Base-by-base conservation (phyloP, 2,888 invertebrate species). In the Microctonus hyperodae region DNA sequence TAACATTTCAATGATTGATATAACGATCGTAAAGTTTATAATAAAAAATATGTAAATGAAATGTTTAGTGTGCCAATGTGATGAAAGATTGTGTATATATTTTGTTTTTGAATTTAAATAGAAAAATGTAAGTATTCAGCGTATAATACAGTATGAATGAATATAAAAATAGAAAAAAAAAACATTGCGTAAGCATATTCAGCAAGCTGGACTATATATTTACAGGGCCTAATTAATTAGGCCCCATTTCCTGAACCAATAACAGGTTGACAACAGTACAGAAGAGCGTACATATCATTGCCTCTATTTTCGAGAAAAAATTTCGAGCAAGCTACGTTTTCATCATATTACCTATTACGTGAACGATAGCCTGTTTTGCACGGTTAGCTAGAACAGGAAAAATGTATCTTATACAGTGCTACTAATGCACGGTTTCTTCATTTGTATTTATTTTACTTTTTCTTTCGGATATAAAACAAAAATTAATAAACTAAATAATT, bases 331-430 rank as follows among this genome's bases (percentile, higher is more conserved):
- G 68, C 74, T 72, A 77, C 73, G 76, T 73, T 74, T 74, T 74
- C 69, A 74, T 76, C 76, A 82, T 81, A 79, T 84, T 84, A 84
- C 83, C 83, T 84, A 84, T 83, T 72, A 81, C 80, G 77, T 83
- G 83, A 79, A 84, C 82, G 78, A 82, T 77, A 78, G 81, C 81
- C 83, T 82, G 80, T 80, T 81, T 83, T 76, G 76, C 79, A 79
- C 75, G 81, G 74, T 74, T 79, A 75, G 80, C 83, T 84, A 83
- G 76, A 83, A 84, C 83, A 84, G 73, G 80, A 81, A 82, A 83
- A 83, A 79, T 72, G 69, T 67, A 71, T 75, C 75, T 77, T 72
- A 77, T 65, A 68, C 61, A 48, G 69, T 59, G 68, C 66, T 62
- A 60, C 68, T 60, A 11, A 65, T 56, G 63, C 65, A 62, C 62